Evolutionary conservation across 1,140 invertebrate species (phyloP), one percentile per base, ranked within the genome.

Genomic region (Nymphalis io): DNA sequence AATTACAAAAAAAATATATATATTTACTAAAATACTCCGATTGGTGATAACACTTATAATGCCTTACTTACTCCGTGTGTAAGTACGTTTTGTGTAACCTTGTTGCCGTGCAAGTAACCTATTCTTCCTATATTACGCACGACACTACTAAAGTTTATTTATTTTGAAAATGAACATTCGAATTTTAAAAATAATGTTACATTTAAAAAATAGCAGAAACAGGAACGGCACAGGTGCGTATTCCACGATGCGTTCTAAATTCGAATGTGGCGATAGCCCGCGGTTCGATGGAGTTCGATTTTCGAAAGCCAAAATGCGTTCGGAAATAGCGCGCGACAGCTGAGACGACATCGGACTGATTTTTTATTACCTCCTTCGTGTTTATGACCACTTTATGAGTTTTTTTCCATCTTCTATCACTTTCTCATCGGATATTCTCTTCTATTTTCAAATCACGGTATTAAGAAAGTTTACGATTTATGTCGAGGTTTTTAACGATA

Each of bases 321-420:
- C 82, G 78, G 80, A 90, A 90, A 90, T 90, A 90, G 83, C 83
- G 73, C 84, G 82, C 85, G 85, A 89, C 88, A 90, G 88, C 88
- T 90, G 88, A 90, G 80, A 85, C 84, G 81, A 84, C 85, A 83
- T 85, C 82, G 81, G 76, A 84, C 73, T 75, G 82, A 75, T 86
- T 89, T 90, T 90, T 90, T 89, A 89, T 89, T 87, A 79, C 88
- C 87, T 86, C 82, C 85, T 82, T 82, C 84, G 81, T 89, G 87
- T 90, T 90, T 90, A 90, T 88, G 82, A 86, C 75, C 85, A 85
- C 84, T 90, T 85, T 87, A 89, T 85, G 83, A 86, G 84, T 82
- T 83, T 65, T 75, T 81, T 84, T 73, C 80, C 78, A 80, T 82
- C 79, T 74, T 78, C 78, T 81, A 80, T 84, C 84, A 84, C 82